Evolutionary conservation across 2,888 invertebrate species (phyloP), one percentile per base, ranked within the genome.

Genomic region (Napeogenes inachia): DNA sequence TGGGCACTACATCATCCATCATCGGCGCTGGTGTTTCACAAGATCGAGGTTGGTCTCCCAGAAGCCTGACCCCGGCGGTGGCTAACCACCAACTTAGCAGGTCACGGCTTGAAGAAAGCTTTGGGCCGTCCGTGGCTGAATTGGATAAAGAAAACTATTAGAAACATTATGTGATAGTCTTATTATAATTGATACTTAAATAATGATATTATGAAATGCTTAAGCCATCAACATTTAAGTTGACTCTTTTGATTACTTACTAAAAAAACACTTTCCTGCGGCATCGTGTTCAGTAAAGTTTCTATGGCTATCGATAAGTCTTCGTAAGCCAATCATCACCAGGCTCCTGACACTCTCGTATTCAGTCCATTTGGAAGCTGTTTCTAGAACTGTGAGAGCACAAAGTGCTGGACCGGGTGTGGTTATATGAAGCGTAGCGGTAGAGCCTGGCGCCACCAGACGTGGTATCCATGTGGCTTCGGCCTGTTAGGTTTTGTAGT

Each of bases 261-360:
- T 78, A 4, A 83, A 65, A 53, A 84, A 84, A 57, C 87, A 87
- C 13, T 81, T 80, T 0, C 84, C 85, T n/a, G 81, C 81, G 0
- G 83, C 80, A 59, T 88, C 89, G 71, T 84, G 82, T 61, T 83
- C 81, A 0, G 89, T 88, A 47, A 88, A 63, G 64, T 90, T 89
- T 61, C 85, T 77, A 13, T 85, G 82, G 2, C 72, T 76, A 8
- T 83, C 81, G 2, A 90, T 77, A 4, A 87, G 72, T 6, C 71
- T 77, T 64, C 64, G 74, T 58, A 90, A 63, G 0, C 73, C 71
- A 0, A 53, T 61, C 64, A 86, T 68, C 2, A 89, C 66, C 10
- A 76, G 69, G 3, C 84, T 82, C 30, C 75, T 79, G 0, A 84
- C 71, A 0, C 72, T 71, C 0, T 71, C 71, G 0, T 71, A 70